Evolutionary conservation across 1,140 invertebrate species (phyloP).

Genomic region (Drosophila dunni): DNA sequence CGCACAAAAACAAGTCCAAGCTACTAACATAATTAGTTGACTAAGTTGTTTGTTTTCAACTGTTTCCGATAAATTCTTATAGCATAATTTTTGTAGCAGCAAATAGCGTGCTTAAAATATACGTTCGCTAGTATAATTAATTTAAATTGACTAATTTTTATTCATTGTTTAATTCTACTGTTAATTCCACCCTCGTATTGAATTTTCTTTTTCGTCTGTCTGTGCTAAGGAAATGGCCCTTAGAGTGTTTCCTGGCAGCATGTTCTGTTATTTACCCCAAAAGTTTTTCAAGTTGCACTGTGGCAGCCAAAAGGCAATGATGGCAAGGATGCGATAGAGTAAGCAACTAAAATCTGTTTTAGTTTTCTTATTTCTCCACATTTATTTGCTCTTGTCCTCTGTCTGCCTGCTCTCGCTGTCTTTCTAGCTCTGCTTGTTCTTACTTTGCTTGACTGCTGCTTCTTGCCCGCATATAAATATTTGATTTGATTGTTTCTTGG

Average conservation of each 20-base stretch:
- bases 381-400: constrained; percentile 42
- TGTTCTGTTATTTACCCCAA: constrained; percentile 46
- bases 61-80: neutral
- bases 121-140: neutral
- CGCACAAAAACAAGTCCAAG: constrained; percentile 7
- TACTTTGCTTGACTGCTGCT: constrained; percentile 44
- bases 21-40: constrained; percentile 28
- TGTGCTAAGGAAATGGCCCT: constrained; percentile 17
- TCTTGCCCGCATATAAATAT: constrained; percentile 77
- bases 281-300: constrained; percentile 44
- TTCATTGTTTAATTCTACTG: neutral
- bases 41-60: neutral
- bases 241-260: constrained; percentile 19
- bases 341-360: constrained; percentile 59
- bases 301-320: constrained; percentile 49
- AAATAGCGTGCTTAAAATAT: neutral
- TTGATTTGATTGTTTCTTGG: constrained; percentile 71
- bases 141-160: neutral
- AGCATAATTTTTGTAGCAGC: neutral
- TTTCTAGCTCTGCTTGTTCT: neutral
- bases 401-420: neutral
- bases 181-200: constrained; percentile 19
- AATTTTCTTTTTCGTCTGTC: neutral
- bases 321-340: constrained; percentile 29
- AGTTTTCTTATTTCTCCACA: constrained; percentile 43